phyloP scores from a whole-genome alignment of 2,888 invertebrate species.

The Drosophila emarginata region DNA sequence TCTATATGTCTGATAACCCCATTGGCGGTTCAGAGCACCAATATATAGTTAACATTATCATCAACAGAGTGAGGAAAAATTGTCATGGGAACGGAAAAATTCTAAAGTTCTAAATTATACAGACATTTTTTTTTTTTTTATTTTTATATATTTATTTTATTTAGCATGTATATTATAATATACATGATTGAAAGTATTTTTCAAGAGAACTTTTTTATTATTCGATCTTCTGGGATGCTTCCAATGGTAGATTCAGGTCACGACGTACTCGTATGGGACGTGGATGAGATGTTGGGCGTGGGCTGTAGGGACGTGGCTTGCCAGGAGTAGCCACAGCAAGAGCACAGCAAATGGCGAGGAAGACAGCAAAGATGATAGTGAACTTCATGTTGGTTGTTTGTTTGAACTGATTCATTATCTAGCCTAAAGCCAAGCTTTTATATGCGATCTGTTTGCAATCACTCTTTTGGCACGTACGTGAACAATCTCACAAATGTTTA shows the following conservation, averaged over 20 bases:
- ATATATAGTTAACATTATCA: background rate
- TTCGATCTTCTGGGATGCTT: slow-evolving; percentile 6
- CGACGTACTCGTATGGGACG: slow-evolving; percentile 54
- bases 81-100: too few relatives aligned
- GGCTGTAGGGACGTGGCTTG: slow-evolving; percentile 29
- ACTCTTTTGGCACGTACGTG: background rate
- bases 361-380: slow-evolving; percentile 24
- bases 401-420: slow-evolving; percentile 22
- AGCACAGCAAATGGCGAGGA: slow-evolving; percentile 32
- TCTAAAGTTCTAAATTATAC: too few relatives aligned
- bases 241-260: slow-evolving; percentile 34
- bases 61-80: background rate
- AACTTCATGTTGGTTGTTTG: slow-evolving; percentile 34
- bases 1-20: background rate
- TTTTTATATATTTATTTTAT: background rate
- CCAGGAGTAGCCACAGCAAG: slow-evolving; percentile 32
- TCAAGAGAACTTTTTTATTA: slow-evolving; percentile 1
- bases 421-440: slow-evolving; percentile 13
- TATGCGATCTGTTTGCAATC: slow-evolving; percentile 3
- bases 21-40: background rate
- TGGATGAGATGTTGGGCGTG: slow-evolving; percentile 39
- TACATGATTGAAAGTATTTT: background rate
- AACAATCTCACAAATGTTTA: background rate
- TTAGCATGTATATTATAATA: background rate
- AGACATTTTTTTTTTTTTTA: too few relatives aligned